Base-by-base conservation (phyloP, 2,113 vertebrate species). In the Malurus melanocephalus region DNA sequence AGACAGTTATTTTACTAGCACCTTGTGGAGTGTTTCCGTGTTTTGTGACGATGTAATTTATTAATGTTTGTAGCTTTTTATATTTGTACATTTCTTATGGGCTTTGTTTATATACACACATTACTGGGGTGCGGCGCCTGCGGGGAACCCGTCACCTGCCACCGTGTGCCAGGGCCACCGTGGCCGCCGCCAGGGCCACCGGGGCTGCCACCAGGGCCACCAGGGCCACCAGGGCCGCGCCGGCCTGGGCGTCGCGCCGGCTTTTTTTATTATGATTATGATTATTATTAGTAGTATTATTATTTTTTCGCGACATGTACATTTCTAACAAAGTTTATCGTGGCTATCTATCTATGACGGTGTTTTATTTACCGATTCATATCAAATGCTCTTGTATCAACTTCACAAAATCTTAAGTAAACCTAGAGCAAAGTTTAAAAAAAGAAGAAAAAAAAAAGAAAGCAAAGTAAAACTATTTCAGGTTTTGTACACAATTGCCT, bases 51-150 rank as follows among this genome's bases (percentile, higher is more conserved):
- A 99, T 98, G 99, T 99, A 99, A 99, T 99, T 99, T 99, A 99
- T 99, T 99, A 98, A 99, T 99, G 99, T 99, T 99, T 99, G 98
- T 99, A 99, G 98, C 98, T 99, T 99, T 99, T 99, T 99, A 99
- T 99, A 99, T 99, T 98, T 99, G 98, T 99, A 99, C 98, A 99
- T 99, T 99, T 99, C 99, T 98, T 98, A 99, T 98, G 98, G 98
- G 97, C 97, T 98, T 98, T 98, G 98, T 98, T 99, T 99, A 98
- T 97, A 98, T 97, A 98, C 98, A 98, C 98, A 98, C 98, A 97
- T 98, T 97, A 98, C 98, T 96, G 90, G 98, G 97, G 98, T 96
- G 97, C 96, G 94, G 97, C 95, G 96, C 97, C 95, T 79, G 93
- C 32, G 72, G 92, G 95, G 92, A 95, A 92, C 92, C 95, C 96